Evolutionary conservation across 2,888 invertebrate species (phyloP).

Genomic region (Pseudococcus longispinus): DNA sequence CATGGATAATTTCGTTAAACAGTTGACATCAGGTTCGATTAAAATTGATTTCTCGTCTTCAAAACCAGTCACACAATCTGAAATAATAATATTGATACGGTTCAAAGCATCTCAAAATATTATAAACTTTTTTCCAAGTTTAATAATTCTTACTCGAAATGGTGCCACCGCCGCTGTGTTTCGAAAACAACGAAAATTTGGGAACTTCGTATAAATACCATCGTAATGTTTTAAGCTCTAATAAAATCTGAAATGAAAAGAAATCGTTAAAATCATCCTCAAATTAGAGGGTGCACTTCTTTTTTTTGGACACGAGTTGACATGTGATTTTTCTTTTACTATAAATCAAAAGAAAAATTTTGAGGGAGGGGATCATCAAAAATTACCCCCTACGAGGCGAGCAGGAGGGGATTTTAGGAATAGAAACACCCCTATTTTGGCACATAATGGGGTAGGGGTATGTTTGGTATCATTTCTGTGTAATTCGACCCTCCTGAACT

Average conservation of each 20-base stretch:
- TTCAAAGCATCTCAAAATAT: background rate
- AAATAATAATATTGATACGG: slow-evolving; percentile 57
- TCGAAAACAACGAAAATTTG: background rate
- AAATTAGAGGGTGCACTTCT: too few relatives aligned
- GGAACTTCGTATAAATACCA: background rate
- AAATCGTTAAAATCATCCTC: too few relatives aligned
- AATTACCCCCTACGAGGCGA: too few relatives aligned
- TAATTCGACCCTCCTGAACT: too few relatives aligned
- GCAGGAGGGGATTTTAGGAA: too few relatives aligned
- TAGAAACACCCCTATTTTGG: too few relatives aligned
- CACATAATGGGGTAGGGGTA: too few relatives aligned
- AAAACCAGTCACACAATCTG: slow-evolving; percentile 64
- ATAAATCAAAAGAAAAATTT: too few relatives aligned
- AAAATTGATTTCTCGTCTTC: slow-evolving; percentile 66
- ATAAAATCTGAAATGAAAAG: background rate
- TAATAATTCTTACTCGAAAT: background rate
- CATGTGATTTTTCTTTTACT: too few relatives aligned
- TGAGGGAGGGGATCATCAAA: too few relatives aligned
- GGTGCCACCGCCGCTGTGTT: background rate
- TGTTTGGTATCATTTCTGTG: too few relatives aligned
- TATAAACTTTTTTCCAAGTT: background rate
- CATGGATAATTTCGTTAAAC: slow-evolving; percentile 17
- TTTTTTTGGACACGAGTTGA: too few relatives aligned
- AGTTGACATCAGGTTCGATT: slow-evolving; percentile 63
- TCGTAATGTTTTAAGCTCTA: background rate